Evolutionary conservation across 2,888 invertebrate genomes (phyloP), one percentile per base, ranked within the genome.

Genomic region (Neoaliturus tenellus): DNA sequence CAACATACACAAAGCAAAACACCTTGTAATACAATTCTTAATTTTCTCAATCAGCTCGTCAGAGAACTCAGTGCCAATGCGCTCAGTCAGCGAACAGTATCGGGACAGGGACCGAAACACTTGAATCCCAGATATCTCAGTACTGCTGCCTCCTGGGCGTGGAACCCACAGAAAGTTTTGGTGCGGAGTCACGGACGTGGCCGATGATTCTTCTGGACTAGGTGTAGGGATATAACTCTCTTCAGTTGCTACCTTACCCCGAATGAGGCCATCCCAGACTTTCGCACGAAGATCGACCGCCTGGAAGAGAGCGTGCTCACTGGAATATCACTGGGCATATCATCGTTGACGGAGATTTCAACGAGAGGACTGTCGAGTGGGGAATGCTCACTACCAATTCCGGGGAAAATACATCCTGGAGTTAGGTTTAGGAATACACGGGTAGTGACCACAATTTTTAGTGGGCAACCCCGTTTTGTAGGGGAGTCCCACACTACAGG

Each of bases 71-170:
- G 75, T 14, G 82, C 82, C 6, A 85, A 85, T 58, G 20, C 85
- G 41, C 23, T 86, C 8, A n/a, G 75, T 86, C 48, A 84, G 86
- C 67, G 87, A 88, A 20, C 87, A 87, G 67, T 86, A 88, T 67
- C 41, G 78, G 39, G 44, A 80, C 35, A 80, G 44, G 20, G 39
- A 83, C 0, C 31, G 14, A 28, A 62, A 23, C 3, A 17, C 25
- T 6, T 87, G 87, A 86, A 80, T 51, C 58, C 20, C 80, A 0
- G 85, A 86, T 67, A 6, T 14, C 28, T 51, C 0, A 80, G 82
- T 10, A 85, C 85, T 14, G 84, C 85, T n/a, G 87, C 84, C 17
- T 86, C 87, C 25, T 87, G 87, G 87, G 51, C 87, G 14, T 55
- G 23, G 10, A 41, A 83, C 25, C 51, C 51, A 2, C 33, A 33